Percentiles rank a stretch among this genome's conserved stretches.
phyloP scores from a whole-genome alignment of 2,113 vertebrate genomes.

The Taxidea taxus region DNA sequence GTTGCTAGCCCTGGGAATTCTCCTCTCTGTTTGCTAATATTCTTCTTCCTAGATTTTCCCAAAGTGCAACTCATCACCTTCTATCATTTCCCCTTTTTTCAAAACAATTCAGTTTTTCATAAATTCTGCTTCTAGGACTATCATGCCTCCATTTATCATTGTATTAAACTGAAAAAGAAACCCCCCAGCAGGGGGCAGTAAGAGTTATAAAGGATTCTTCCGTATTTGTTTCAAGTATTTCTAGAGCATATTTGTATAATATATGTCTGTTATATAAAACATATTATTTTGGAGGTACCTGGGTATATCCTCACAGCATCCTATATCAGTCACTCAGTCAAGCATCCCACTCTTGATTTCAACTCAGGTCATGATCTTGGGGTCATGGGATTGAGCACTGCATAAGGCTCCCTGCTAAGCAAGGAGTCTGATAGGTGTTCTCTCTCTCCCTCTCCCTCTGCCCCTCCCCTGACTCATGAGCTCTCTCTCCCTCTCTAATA shows the following conservation, averaged over 20 bases:
- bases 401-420: neutral
- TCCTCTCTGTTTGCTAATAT: neutral
- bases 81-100: neutral
- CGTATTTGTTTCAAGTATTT: neutral
- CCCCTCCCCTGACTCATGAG: neutral
- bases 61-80: neutral
- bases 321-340: no score
- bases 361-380: neutral
- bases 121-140: neutral
- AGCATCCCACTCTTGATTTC: neutral
- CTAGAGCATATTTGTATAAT: neutral
- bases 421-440: neutral
- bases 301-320: no score
- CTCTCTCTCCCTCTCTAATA: neutral
- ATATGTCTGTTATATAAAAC: neutral
- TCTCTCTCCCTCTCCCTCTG: neutral
- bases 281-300: neutral
- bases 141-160: neutral
- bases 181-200: neutral
- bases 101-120: neutral
- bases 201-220: neutral
- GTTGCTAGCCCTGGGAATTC: neutral
- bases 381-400: accelerated
- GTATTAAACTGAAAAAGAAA: neutral
- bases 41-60: neutral